Evolutionary conservation across 2,113 vertebrate species (phyloP), one percentile per base, ranked within the genome.

Genomic region (Eretmochelys imbricata): DNA sequence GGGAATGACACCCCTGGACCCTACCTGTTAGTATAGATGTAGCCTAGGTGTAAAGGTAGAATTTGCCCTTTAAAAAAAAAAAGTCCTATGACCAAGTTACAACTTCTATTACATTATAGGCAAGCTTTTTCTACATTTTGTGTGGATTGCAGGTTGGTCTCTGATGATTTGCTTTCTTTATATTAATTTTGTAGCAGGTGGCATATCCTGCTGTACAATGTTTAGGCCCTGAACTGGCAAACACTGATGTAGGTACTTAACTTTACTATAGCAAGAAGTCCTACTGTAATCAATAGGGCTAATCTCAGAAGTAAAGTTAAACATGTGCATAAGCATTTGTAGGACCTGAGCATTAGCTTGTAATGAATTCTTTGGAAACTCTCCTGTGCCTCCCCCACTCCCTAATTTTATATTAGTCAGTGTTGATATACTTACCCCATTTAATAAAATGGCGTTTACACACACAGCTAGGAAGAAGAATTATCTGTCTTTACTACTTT

Each of bases 361-460:
- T 22, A 24, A 89, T 86, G 5, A 0, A 0, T 57, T 90, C 54
- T 91, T 94, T 59, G 31, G 5, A 2, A 62, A 31, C 27, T 31
- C 29, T 31, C 29, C 29, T 62, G 11, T 31, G 12, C 57, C 11
- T 91, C 20, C 16, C 72, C 57, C 87, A 55, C 13, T 89, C 4
- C 82, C 12, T 83, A 6, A 78, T 90, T 93, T 84, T 65, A 4
- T 25, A 38, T 65, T 75, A 24, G 8, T 82, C 25, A 0, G 0
- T 62, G 31, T 42, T 86, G 12, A 1, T 20, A 2, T 57, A 78
- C 29, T 5, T 55, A 13, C 4, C 3, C 24, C 48, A 4, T 27
- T 93, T 80, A 46, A 86, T 27, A 80, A 78, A 95, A 46, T 7
- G 84, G 29, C 85, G 8, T 75, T 87, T 90, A 69, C 86, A 69